Percentiles rank a stretch among this genome's conserved stretches.
Conservation (phyloP, 2,113 vertebrate species). For the Pimephales promelas region DNA sequence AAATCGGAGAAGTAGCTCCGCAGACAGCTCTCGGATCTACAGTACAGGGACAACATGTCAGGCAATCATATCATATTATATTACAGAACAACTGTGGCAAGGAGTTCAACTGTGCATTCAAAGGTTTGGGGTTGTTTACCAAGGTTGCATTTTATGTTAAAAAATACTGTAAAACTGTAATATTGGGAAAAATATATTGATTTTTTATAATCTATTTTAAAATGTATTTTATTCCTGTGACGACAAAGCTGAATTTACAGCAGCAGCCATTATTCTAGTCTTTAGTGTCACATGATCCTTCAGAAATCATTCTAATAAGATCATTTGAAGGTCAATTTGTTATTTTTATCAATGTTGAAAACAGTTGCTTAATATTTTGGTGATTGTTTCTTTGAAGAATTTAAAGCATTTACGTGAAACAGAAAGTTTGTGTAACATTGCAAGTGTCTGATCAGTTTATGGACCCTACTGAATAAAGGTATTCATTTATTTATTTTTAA, state of each 20-base stretch:
- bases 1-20: slow-evolving; percentile 77
- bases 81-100: not conserved
- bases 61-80: not conserved
- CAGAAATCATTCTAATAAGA: not conserved
- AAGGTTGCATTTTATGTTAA: not conserved
- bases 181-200: not conserved
- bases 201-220: not conserved
- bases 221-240: not conserved
- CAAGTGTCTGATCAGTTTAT: not conserved
- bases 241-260: not conserved
- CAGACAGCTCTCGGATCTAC: slow-evolving; percentile 86
- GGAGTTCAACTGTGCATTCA: not conserved
- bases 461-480: not conserved
- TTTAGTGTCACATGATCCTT: not conserved
- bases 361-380: too few species aligned
- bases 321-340: not conserved
- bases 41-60: slow-evolving; percentile 1
- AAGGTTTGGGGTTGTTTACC: not conserved
- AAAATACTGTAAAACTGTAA: not conserved
- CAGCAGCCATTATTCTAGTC: not conserved
- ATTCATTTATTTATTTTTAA: not conserved
- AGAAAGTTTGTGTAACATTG: too few species aligned
- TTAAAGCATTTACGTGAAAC: too few species aligned
- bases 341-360: too few species aligned
- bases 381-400: too few species aligned